Base-by-base conservation (phyloP, 2,797 vertebrate species). In the Thripadectes ignobilis region DNA sequence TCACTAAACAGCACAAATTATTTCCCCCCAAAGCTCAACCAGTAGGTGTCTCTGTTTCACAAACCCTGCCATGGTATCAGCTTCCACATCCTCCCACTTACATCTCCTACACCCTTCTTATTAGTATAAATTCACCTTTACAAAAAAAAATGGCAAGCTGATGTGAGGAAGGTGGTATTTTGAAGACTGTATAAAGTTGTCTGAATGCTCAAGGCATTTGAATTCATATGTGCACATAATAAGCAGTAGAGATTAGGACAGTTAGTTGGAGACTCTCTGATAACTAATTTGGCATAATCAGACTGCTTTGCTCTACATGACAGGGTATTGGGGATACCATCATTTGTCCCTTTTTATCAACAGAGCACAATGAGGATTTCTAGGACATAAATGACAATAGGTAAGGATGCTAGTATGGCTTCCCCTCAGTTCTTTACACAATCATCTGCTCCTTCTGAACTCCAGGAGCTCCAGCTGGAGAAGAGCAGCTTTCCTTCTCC, bases 31-130 rank as follows among this genome's bases (percentile, higher is more conserved):
- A 54, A 77, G 67, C 83, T 93, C 36, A 24, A 76, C 97, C 97
- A 97, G 97, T 85, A 98, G 97, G 92, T 95, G 97, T 96, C 97
- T 92, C 97, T 98, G 93, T 96, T 90, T 95, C 96, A 92, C 96
- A 94, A 84, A 91, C 69, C 92, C 67, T 89, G 91, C 62, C 27
- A 12, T 84, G 80, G 82, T 22, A 24, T 61, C 32, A 45, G 74
- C 67, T 85, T 34, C 85, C 77, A 36, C 34, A 63, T 63, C 52
- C 84, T 88, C 49, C 49, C 7, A 0, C 6, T 71, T 73, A 45
- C 8, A 7, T 19, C 26, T 93, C n/a, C 54, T 62, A 12, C 10
- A 38, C 24, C 48, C 7, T 71, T 85, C 72, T 73, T 45, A 14
- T 18, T n/a, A 14, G n/a, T 62, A 61, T 46, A 67, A 92, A 82